Base-by-base conservation (phyloP, 2,797 vertebrate genomes). In the Gymnothorax reevesii region DNA sequence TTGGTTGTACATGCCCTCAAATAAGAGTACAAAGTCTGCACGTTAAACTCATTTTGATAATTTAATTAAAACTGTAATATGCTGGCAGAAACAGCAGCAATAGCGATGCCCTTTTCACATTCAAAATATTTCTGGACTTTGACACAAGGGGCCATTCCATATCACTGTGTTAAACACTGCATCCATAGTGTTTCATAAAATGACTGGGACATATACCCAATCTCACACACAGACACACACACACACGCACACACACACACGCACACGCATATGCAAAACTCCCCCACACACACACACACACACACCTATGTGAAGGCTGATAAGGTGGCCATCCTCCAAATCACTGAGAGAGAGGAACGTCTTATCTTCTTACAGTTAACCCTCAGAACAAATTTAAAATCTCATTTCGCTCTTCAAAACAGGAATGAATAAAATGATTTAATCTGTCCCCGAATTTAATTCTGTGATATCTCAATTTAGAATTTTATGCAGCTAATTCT, bases 371-470 rank as follows among this genome's bases (percentile, higher is more conserved):
- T 75, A 77, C 73, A 60, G 84, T 55, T 60, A 82, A 52, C 77
- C 57, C 77, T 15, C 22, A 22, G 77, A 82, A 86, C 52, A 86
- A 33, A 86, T 86, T 60, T 75, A 60, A 27, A 82, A 86, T 69
- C 60, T 55, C 62, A 83, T 86, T 57, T 79, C 55, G 25, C 79
- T 86, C 33, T 83, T 86, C 77, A 82, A 82, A 83, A 83, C 77
- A 71, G 79, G 60, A 7, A 17, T 86, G 73, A 86, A 83, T 66
- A 86, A 79, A 92, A 94, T 94, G 92, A 85, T 88, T 82, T 89
- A 49, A 90, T 94, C 92, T 92, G 91, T 91, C 94, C 92, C 90
- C 22, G 89, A 89, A 94, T 94, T 92, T 93, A 91, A 93, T 94
- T 95, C 93, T 93, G 93, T 94, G 92, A 93, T 94, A 73, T 57